Evolutionary conservation across 2,113 vertebrate species (phyloP), one percentile per base, ranked within the genome.

Genomic region (Carassius carassius): DNA sequence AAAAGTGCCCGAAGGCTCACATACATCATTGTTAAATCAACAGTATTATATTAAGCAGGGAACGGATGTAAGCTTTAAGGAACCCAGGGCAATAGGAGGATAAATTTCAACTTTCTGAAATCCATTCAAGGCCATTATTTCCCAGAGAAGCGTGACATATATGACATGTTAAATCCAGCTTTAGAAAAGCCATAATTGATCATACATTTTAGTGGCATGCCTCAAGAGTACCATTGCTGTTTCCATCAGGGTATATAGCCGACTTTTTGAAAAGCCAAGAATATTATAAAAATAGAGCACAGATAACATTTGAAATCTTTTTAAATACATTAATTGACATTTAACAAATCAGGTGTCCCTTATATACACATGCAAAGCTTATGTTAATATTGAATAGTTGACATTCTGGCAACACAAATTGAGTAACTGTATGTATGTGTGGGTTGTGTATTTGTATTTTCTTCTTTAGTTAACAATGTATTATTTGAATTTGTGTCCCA

Each of bases 1-100:
- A 65, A 94, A 93, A 93, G 94, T 88, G 95, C 97, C 97, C 90
- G 95, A 89, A 96, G 97, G 96, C 92, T 91, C 91, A 94, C 94
- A 99, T 98, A 95, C 84, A 98, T 99, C 98, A 98, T 95, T 93
- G 95, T 97, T 97, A 97, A 96, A 96, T 97, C 97, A 98, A 97
- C 96, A 96, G 95, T 96, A 97, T 96, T 97, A 96, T 96, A 98
- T 97, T 97, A 97, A 96, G 95, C 93, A 89, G 92, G 93, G 95
- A 97, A 97, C 91, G 93, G 94, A 97, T 97, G 96, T 94, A 94
- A 58, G 54, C 54, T 58, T 58, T 58, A 58, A 92, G 95, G 93
- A 93, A 96, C 97, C 96, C 93, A 93, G 94, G 96, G 97, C 95
- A 85, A 95, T 92, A 91, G 86, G 87, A 94, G 95, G 94, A 96